Base-by-base conservation (phyloP, 2,797 vertebrate genomes). In the Mormyrus hasselquistii region DNA sequence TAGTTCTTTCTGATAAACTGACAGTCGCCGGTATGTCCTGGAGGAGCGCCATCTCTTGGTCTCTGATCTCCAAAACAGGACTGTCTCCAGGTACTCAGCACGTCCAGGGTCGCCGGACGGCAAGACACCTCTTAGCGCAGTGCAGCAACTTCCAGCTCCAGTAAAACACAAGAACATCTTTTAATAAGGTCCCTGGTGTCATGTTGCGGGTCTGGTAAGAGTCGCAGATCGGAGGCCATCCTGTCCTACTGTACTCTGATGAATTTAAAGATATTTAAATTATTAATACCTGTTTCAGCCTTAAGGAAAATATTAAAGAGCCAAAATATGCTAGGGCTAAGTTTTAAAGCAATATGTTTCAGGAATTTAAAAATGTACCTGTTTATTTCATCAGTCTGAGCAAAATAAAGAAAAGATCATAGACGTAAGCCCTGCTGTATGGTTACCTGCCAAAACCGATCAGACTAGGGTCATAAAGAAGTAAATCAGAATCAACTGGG, bases 361-460 rank as follows among this genome's bases (percentile, higher is more conserved):
- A 86, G 89, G 91, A 88, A 85, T 89, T 50, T 50, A 88, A 90
- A 91, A 92, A 89, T 86, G 16, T 25, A 22, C 53, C 1, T 25
- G 16, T 91, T 91, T 92, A 91, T 90, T 86, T 22, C 38, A 52
- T 87, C 50, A 44, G 38, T 34, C 92, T 90, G 90, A 44, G 52
- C 25, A 62, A 25, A 73, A 91, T 92, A 92, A 91, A 90, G 92
- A 29, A 92, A 85, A 52, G 92, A 90, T 89, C 88, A 89, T 91
- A 87, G 89, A 90, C 90, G 91, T 90, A 92, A 47, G 90, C 57
- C 62, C 49, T 89, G 88, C 89, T 87, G 88, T 91, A 92, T 92
- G 93, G 94, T 94, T 93, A 89, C 93, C 91, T 89, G 90, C 83
- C 91, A 3, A 82, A 92, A 93, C 91, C 90, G 92, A 91, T 92